Evolutionary conservation across 2,797 vertebrate species (phyloP), one percentile per base, ranked within the genome.

Genomic region (Mus caroli): DNA sequence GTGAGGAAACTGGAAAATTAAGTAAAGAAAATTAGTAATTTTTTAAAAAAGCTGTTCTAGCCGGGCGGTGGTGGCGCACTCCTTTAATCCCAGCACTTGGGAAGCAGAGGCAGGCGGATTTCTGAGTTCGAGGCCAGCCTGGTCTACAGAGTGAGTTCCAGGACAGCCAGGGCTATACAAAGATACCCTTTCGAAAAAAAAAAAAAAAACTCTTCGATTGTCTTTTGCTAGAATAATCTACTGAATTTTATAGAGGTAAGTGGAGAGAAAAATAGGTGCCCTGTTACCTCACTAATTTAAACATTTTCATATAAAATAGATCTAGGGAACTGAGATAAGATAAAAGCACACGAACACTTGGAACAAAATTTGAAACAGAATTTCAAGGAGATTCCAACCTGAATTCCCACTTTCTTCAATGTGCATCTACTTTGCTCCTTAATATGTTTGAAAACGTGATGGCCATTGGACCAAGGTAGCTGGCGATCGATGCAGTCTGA

Each of bases 401-500:
- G 28, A 31, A 17, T 40, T 50, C 40, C 10, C 8, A 20, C 19
- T 84, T 83, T 76, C 79, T 67, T 43, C 4, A 86, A 50, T 75
- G 6, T 46, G 5, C n/a, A 56, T n/a, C 60, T 34, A 24, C 40
- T 56, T 80, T 28, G 7, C 22, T 54, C 7, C 7, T 69, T 71
- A 15, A 12, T 26, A 34, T 26, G 4, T 28, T 73, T 56, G 43
- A 52, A 90, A 78, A 91, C 13, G 71, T 50, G 43, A 69, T 50
- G 40, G 15, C 22, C 26, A 1, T n/a, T 4, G 52, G 37, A 19
- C 43, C 28, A 24, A 28, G 7, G 15, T 12, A 46, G 46, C 56
- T 0, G 3, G 17, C 8, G 2, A 1, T 52, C 50, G 50, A 50
- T 0, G 12, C 67, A 2, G 20, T 22, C 77, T 43, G 15, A 37